Evolutionary conservation across 2,113 vertebrate genomes (phyloP), one percentile per base, ranked within the genome.

Genomic region (Poeciliopsis prolifica): DNA sequence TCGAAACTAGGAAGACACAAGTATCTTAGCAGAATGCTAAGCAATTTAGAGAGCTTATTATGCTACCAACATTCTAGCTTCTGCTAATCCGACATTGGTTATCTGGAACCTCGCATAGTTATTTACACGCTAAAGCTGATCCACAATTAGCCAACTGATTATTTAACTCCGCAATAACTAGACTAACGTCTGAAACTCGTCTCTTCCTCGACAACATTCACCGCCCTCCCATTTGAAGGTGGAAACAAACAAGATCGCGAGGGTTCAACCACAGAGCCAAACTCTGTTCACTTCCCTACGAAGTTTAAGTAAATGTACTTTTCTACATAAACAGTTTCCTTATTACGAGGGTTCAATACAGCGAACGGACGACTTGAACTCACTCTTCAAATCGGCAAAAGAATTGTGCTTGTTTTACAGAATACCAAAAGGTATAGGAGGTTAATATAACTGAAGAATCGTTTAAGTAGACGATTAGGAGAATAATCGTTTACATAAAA

Each of bases 341-440:
- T 28, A 0, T 22, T 26, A 28, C 1, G 2, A 15, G 1, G 0
- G 0, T 0, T 37, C 0, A 8, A 12, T 51, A 0, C 2, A 61
- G 5, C 11, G 0, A 6, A 1, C 15, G 1, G 4, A 63, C 67
- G 6, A 35, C 5, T 9, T 0, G 3, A 15, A 68, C 0, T 5
- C 3, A 11, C n/a, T 81, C 67, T 78, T 74, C 2, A 62, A 70
- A 61, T 91, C 90, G 85, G 85, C 81, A 12, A 29, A 24, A 4
- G 15, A 65, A 44, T 0, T 2, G 60, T 0, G 12, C 10, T 30
- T 37, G 8, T 51, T 70, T 4, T 30, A 29, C 22, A 0, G 28
- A 8, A 0, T 19, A 15, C 14, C 15, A 22, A 17, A 19, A 5
- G 22, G 51, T 58, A 58, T 2, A 11, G 8, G 2, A n/a, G 24